These are phyloP conservation scores for Hydractinia echinata DNA, from an alignment of 30 jellyfish, hydroid and myxozoan genomes.

Conservation along the genomic window DNA sequence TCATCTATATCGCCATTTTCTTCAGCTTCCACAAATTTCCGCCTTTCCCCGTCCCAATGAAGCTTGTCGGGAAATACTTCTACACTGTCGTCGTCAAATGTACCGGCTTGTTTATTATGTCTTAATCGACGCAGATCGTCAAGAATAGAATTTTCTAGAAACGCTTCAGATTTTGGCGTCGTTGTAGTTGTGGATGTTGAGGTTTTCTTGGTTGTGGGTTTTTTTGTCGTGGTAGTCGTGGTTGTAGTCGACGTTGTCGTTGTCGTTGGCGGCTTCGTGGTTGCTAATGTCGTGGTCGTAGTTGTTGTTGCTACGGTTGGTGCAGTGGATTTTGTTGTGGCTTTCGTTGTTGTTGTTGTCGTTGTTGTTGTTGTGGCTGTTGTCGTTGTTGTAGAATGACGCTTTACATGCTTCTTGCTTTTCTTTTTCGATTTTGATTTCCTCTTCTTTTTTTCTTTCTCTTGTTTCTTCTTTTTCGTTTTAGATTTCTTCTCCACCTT, in stretches of 20 bases:
- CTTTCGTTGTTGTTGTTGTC: background rate
- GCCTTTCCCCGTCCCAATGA: slow-evolving; percentile 17
- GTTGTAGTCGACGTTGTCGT: slow-evolving; percentile 25
- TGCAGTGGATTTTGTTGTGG: background rate
- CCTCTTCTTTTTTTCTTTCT: background rate
- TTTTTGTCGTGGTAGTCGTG: slow-evolving; percentile 23
- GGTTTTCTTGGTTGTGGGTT: slow-evolving; percentile 4
- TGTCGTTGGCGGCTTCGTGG: background rate
- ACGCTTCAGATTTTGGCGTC: background rate
- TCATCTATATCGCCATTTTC: slow-evolving; percentile 1
- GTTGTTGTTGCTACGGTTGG: background rate
- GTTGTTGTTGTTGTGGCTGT: slow-evolving; percentile 7
- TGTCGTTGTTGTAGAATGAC: background rate
- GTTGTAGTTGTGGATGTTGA: background rate
- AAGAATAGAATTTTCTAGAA: background rate
- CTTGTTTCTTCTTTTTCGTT: background rate
- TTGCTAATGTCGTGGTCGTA: background rate
- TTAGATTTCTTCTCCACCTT: too few relatives aligned
- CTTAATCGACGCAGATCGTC: background rate
- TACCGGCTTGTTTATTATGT: background rate
- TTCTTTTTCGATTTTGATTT: slow-evolving; percentile 3
- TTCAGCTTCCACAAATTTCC: background rate
- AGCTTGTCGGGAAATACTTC: slow-evolving; percentile 27
- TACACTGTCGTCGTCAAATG: slow-evolving; percentile 7
- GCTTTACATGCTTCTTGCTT: too few relatives aligned